Evolutionary conservation across 2,888 invertebrate species (phyloP).

Genomic region (Drosophila atroscutellata): DNA sequence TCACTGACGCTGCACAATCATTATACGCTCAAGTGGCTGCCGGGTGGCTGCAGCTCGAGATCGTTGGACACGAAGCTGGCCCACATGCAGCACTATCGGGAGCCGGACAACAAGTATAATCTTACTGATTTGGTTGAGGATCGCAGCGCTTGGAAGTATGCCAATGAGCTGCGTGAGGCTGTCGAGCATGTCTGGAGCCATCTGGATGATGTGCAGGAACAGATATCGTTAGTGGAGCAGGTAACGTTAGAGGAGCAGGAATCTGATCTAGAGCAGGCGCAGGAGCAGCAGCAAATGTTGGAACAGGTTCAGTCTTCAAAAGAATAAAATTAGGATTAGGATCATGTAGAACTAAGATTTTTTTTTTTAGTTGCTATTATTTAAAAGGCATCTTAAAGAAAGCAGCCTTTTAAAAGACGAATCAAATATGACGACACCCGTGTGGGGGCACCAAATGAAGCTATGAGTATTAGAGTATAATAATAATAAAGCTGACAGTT

Average conservation of each 20-base stretch:
- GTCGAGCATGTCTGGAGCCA: constrained; percentile 60
- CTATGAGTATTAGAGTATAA: background rate
- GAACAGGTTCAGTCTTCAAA: constrained; percentile 14
- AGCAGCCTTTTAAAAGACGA: background rate
- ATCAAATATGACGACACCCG: background rate
- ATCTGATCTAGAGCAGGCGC: constrained; percentile 30
- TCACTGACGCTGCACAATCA: constrained; percentile 95
- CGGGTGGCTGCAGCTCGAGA: constrained; percentile 38
- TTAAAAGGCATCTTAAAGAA: background rate
- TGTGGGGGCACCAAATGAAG: background rate
- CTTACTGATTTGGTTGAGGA: constrained; percentile 49
- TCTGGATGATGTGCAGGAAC: constrained; percentile 44
- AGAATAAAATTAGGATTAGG: background rate
- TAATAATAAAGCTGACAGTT: too few species aligned
- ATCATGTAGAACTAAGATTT: background rate
- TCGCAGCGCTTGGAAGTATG: constrained; percentile 61
- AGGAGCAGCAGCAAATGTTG: constrained; percentile 42
- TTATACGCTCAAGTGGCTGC: constrained; percentile 93
- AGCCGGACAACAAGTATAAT: constrained; percentile 49
- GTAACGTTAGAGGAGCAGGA: constrained; percentile 37
- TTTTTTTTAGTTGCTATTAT: background rate
- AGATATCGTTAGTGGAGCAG: constrained; percentile 23
- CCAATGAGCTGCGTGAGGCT: constrained; percentile 44
- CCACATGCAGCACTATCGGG: constrained; percentile 72
- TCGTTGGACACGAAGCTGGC: constrained; percentile 52